Evolutionary conservation across 2,113 vertebrate genomes (phyloP).

Genomic region (Himantopus leucocephalus): DNA sequence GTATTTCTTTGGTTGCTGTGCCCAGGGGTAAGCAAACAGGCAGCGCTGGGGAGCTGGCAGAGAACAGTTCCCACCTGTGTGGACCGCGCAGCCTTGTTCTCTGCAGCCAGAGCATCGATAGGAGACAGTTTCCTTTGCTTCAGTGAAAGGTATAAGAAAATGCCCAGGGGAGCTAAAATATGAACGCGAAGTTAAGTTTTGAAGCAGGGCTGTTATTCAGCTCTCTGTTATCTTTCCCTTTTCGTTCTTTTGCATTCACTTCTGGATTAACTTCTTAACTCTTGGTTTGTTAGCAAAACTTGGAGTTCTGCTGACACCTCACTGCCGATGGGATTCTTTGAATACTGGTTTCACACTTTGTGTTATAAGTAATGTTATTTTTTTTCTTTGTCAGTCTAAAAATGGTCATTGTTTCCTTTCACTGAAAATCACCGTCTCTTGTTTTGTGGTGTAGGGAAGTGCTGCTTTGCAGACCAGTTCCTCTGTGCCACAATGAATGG

Average conservation of each 20-base stretch:
- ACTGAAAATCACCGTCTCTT: not conserved
- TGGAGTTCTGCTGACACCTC: not conserved
- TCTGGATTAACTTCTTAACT: not conserved
- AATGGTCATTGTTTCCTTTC: not conserved
- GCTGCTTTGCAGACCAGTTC: not conserved
- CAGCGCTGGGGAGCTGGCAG: not conserved
- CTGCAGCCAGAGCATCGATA: not conserved
- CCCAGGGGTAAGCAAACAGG: not conserved
- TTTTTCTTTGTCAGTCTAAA: not conserved
- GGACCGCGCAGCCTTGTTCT: not conserved
- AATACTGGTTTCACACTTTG: not conserved
- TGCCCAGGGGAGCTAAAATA: not conserved
- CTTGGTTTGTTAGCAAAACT: not conserved
- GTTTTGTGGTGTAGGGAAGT: not conserved
- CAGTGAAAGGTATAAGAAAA: not conserved
- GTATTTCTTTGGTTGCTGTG: not conserved
- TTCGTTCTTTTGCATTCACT: not conserved
- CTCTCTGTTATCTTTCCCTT: not conserved
- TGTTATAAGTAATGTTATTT: not conserved
- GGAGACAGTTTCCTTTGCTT: not conserved
- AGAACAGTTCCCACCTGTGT: accelerated
- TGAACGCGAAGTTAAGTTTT: not conserved
- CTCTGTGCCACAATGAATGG: not conserved
- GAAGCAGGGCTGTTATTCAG: not conserved
- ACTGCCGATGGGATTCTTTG: not conserved